Percentiles rank a stretch among this genome's conserved stretches.
phyloP scores from a whole-genome alignment of 92 coral and sea anemone species.

The Blastomussa wellsi region DNA sequence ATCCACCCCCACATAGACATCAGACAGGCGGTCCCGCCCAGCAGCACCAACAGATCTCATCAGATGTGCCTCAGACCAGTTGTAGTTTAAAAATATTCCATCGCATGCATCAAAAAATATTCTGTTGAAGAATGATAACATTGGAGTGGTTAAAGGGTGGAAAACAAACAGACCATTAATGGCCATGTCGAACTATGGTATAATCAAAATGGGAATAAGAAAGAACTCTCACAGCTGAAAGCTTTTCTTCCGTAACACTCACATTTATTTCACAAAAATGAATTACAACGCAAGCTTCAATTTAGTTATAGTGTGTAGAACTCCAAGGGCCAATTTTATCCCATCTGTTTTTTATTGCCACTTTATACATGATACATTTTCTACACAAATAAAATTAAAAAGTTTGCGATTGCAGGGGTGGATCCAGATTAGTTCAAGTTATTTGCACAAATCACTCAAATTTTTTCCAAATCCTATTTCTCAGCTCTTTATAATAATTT shows the following conservation, averaged over 20 bases:
- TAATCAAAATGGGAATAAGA: background rate
- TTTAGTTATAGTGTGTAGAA: background rate
- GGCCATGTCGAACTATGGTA: background rate
- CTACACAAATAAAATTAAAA: no score
- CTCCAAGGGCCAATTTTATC: background rate
- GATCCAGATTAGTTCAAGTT: no score
- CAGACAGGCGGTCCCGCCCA: constrained; percentile 62
- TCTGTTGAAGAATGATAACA: constrained; percentile 41
- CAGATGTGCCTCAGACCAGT: constrained; percentile 80
- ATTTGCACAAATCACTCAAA: no score
- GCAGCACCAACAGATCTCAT: constrained; percentile 86
- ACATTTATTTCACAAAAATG: background rate
- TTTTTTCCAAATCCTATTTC: no score
- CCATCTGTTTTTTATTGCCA: no score
- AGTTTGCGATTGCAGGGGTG: no score
- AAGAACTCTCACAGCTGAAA: no score
- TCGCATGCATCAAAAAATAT: constrained; percentile 89
- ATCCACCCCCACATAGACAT: constrained; percentile 98
- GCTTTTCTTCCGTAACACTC: no score
- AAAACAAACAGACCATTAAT: background rate
- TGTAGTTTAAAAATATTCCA: constrained; percentile 96
- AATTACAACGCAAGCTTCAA: no score
- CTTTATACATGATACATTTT: no score
- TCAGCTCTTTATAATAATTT: no score
- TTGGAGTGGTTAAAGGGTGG: background rate